Evolutionary conservation across 2,797 vertebrate genomes (phyloP).

Genomic region (Ceryle rudis): DNA sequence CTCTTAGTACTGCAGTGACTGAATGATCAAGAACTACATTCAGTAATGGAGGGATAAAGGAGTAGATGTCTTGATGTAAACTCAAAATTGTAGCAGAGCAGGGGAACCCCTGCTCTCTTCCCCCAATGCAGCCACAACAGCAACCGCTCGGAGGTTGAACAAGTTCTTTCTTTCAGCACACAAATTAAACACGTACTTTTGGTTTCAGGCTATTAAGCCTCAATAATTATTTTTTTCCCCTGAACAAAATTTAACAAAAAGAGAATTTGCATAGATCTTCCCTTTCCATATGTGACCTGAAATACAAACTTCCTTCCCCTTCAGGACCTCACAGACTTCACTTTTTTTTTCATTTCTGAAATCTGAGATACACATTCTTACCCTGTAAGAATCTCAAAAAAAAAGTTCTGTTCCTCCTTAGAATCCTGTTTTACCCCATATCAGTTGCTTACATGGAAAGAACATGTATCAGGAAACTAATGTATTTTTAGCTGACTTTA

Average conservation of each 20-base stretch:
- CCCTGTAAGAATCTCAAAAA: too few relatives aligned
- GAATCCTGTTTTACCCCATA: background rate
- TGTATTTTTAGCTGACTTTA: constrained; percentile 12
- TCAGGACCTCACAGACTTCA: background rate
- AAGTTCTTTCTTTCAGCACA: background rate
- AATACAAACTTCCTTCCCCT: background rate
- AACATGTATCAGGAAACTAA: background rate
- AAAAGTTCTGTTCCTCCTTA: background rate
- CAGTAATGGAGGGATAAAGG: background rate
- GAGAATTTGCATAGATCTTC: background rate
- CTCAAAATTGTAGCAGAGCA: background rate
- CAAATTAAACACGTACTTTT: background rate
- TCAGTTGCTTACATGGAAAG: background rate
- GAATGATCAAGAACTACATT: background rate
- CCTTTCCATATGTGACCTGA: background rate
- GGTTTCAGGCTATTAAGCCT: background rate
- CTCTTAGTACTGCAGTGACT: background rate
- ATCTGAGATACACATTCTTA: background rate
- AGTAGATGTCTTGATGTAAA: rapidly evolving
- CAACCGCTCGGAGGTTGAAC: background rate
- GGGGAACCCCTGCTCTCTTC: background rate
- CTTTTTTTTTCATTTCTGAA: background rate
- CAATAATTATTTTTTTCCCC: background rate
- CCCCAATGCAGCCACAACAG: background rate
- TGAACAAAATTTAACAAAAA: background rate